Base-by-base conservation (phyloP, 2,888 invertebrate species). In the Nomada flava region DNA sequence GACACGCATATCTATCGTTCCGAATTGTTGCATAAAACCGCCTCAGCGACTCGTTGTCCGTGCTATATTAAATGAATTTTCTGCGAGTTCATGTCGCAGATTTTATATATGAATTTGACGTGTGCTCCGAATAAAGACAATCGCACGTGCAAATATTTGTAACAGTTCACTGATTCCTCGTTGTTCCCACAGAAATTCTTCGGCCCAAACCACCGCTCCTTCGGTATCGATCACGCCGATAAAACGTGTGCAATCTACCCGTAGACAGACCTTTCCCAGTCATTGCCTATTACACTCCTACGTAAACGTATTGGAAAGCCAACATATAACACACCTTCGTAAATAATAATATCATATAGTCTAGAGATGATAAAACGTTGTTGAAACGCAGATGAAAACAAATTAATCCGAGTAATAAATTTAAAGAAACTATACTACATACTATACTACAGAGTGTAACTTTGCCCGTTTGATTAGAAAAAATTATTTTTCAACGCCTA, bases 221-320 rank as follows among this genome's bases (percentile, higher is more conserved):
- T 57, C 55, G 67, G 71, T 67, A 78, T 78, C 71, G 79, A 80
- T 80, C 67, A 80, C 57, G 26, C 3, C 62, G 62, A 80, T 78
- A 78, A 78, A 80, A 80, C 79, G 62, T 71, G 79, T 52, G 55
- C 62, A 36, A 72, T 67, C 55, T 26, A 57, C 60, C 50, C 9
- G 44, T 4, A 67, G 71, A 44, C 79, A 72, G 50, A 42, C 67
- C 15, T 57, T 72, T 63, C 29, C 23, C 71, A 13, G 4, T 0
- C 36, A 2, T 13, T 15, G 4, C 15, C 13, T 23, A 4, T 20
- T 47, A 13, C 9, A 15, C n/a, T 44, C 1, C 5, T 13, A 7
- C 11, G 64, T 4, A 47, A 47, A 20, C n/a, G 11, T 50, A 59
- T 36, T 2, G 15, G 23, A 4, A 4, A 5, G 4, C 64, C 11